Evolutionary conservation across 2,797 vertebrate species (phyloP).

Genomic region (Enteromius fasciolatus): DNA sequence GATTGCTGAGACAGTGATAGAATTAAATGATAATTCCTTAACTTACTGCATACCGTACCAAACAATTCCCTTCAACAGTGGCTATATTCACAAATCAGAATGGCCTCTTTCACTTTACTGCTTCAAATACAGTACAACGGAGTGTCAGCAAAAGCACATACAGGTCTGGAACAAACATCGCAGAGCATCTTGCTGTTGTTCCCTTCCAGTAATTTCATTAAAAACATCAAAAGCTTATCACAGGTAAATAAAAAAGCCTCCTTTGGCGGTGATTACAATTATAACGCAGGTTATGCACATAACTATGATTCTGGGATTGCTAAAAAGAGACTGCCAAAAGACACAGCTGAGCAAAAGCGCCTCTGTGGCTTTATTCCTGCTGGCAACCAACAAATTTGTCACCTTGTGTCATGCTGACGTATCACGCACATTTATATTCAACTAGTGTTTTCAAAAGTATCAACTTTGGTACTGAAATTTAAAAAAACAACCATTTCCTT

Average conservation of each 20-base stretch:
- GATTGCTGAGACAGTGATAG: neutral
- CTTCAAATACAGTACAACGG: neutral
- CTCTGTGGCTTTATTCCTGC: neutral
- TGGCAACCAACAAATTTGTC: neutral
- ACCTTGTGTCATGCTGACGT: neutral
- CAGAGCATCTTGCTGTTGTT: neutral
- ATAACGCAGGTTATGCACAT: neutral
- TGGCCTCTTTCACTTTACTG: neutral
- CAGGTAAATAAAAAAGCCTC: neutral
- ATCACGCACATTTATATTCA: neutral
- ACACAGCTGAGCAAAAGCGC: neutral
- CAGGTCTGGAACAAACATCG: neutral
- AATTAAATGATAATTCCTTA: neutral
- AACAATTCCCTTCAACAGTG: neutral
- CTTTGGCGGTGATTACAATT: neutral
- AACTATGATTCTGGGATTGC: neutral
- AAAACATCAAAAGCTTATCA: neutral
- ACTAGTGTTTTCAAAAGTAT: too few relatives aligned
- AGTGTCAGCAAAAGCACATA: neutral
- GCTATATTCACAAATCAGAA: neutral
- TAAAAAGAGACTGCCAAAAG: neutral
- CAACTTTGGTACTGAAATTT: too few relatives aligned
- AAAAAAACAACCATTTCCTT: too few relatives aligned
- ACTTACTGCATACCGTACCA: neutral
- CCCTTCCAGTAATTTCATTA: neutral